Evolutionary conservation across 2,888 invertebrate species (phyloP), one percentile per base, ranked within the genome.

Genomic region (Synanthedon formicaeformis): DNA sequence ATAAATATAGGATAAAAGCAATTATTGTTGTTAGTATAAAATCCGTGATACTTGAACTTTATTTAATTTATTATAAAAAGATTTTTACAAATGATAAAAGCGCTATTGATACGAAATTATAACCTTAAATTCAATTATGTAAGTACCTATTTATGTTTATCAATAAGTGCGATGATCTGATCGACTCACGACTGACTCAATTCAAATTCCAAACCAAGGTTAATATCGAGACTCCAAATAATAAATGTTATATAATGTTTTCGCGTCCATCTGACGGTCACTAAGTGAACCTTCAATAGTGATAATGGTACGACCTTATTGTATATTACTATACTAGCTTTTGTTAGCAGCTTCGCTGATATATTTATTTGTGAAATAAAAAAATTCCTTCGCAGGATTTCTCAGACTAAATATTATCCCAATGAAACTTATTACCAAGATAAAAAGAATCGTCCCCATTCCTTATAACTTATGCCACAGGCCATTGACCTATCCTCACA

Each of bases 181-280:
- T 55, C 55, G 48, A 54, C 59, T 62, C 66, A 66, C 63, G 64
- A 63, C 53, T 50, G 27, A 27, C 27, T 23, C 23, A 12, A 49
- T 18, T 40, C 40, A 34, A 34, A 34, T 50, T 50, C 40, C 40
- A 40, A 50, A n/a, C 18, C 27, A 50, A 50, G 50, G 50, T 50
- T 34, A 14, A 50, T n/a, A n/a, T 16, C 34, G 50, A 34, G 13
- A 50, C 13, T 2, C 13, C 45, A 45, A 45, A 34, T n/a, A 45
- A 45, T 45, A 11, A 34, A 45, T 45, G 13, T 45, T 45, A 45
- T 14, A 45, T 45, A 45, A 45, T n/a, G 34, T 34, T 14, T 45
- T 45, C 45, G 4, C 8, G 45, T 14, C 45, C 45, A 14, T 45
- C 14, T 45, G 45, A 14, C 45, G 45, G 45, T 45, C 45, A 45